These are phyloP conservation scores for Dunckerocampus dactyliophorus DNA, from an alignment of 2,113 vertebrate species.

Conservation along the genomic window DNA sequence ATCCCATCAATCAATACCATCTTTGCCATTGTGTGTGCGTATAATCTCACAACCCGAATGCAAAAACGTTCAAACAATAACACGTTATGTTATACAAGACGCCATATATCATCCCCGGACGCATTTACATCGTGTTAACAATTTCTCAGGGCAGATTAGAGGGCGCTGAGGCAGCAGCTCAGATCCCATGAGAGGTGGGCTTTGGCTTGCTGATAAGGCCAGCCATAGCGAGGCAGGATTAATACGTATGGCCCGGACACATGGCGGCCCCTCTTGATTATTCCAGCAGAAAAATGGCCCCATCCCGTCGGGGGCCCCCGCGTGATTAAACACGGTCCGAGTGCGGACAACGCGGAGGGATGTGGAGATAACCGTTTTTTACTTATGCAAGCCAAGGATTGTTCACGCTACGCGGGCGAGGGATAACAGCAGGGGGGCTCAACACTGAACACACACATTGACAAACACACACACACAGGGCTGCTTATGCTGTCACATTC, in stretches of 20 bases:
- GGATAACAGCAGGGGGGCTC: constrained; percentile 65
- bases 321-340: constrained; percentile 74
- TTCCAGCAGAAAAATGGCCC: constrained; percentile 71
- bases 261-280: constrained; percentile 72
- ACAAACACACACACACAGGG: constrained; percentile 50
- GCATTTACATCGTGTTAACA: constrained; percentile 82
- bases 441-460: constrained; percentile 53
- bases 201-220: constrained; percentile 78
- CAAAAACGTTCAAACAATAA: constrained; percentile 73
- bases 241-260: constrained; percentile 76
- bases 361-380: constrained; percentile 73
- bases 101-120: constrained; percentile 73
- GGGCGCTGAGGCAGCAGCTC: constrained; percentile 66
- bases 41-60: constrained; percentile 73
- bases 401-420: constrained; percentile 70
- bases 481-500: constrained; percentile 58
- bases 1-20: constrained; percentile 76
- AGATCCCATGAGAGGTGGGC: constrained; percentile 76
- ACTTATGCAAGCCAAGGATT: constrained; percentile 76
- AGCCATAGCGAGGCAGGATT: constrained; percentile 76
- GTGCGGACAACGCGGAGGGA: constrained; percentile 64
- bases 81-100: constrained; percentile 72
- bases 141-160: constrained; percentile 77
- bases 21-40: constrained; percentile 57
- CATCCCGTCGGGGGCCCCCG: constrained; percentile 56